Conservation (phyloP, 2,113 vertebrate species). For the Piprites chloris region DNA sequence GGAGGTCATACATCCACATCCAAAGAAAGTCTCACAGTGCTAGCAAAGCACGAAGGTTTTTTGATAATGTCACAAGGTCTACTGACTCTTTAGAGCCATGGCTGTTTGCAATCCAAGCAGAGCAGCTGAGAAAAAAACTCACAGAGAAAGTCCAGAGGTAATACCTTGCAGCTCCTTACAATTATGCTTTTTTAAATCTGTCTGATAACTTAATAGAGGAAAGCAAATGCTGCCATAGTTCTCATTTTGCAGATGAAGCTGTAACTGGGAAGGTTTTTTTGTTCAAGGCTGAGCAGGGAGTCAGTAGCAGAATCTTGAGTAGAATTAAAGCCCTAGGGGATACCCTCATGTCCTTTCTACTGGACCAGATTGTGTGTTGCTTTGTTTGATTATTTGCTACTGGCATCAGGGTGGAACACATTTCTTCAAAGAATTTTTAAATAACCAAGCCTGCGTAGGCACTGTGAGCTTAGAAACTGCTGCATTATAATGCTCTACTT, state of each 20-base stretch:
- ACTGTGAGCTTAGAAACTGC: neutral
- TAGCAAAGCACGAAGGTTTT: slow-evolving; percentile 86
- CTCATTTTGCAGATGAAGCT: neutral
- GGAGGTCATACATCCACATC: slow-evolving; percentile 83
- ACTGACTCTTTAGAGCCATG: slow-evolving; percentile 78
- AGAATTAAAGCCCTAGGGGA: neutral
- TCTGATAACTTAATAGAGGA: neutral
- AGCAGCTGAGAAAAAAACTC: slow-evolving; percentile 86
- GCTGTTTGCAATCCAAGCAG: slow-evolving; percentile 88
- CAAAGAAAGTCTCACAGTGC: slow-evolving; percentile 86
- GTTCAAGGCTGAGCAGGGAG: neutral
- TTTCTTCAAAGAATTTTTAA: neutral
- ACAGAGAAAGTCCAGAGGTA: slow-evolving; percentile 87
- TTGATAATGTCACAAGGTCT: slow-evolving; percentile 77
- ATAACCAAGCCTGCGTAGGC: neutral
- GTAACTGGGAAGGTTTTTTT: neutral
- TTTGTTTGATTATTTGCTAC: neutral
- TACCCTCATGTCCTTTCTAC: neutral
- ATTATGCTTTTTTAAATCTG: neutral
- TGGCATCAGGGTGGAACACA: neutral
- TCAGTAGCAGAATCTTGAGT: neutral
- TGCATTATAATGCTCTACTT: neutral
- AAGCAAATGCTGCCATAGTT: neutral
- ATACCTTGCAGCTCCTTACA: neutral
- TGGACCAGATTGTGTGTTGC: neutral